These are phyloP conservation scores for Hypsopygia costalis DNA, from an alignment of 2,888 invertebrate genomes.

Conservation along the genomic window DNA sequence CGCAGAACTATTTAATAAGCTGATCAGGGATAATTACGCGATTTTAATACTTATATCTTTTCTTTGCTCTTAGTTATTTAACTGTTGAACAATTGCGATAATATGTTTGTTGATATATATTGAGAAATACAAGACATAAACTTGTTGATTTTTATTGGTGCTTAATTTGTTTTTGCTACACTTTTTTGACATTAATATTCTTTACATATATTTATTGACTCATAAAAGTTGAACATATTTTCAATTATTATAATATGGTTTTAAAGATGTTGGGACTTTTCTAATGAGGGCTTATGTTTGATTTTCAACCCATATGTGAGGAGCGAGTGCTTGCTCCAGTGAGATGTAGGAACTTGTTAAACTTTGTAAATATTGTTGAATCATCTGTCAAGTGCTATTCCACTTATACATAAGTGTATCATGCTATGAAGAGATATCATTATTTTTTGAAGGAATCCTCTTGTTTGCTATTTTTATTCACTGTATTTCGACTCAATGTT, in stretches of 20 bases:
- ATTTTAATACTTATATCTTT: constrained; percentile 3
- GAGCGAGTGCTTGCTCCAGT: constrained; percentile 29
- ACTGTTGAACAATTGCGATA: background rate
- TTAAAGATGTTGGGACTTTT: background rate
- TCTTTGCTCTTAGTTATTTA: background rate
- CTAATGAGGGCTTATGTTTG: background rate
- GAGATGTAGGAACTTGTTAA: constrained; percentile 55
- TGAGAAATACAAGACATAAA: no score
- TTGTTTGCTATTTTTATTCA: constrained; percentile 48
- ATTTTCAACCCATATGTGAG: constrained; percentile 22
- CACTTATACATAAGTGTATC: constrained; percentile 43
- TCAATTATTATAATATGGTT: background rate
- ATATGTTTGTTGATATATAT: background rate
- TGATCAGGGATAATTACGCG: constrained; percentile 21
- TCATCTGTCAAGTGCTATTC: constrained; percentile 58
- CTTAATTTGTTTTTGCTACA: background rate
- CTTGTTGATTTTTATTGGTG: background rate
- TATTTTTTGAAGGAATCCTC: constrained; percentile 50
- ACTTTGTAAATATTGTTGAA: constrained; percentile 73
- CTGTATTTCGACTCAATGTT: constrained; percentile 43
- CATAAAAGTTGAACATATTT: background rate
- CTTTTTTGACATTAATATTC: background rate
- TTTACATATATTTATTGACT: no score
- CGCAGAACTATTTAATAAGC: constrained; percentile 8
- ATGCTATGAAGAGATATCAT: constrained; percentile 52